Evolutionary conservation across 2,888 invertebrate species (phyloP), one percentile per base, ranked within the genome.

Genomic region (Caenorhabditis doughertyi): DNA sequence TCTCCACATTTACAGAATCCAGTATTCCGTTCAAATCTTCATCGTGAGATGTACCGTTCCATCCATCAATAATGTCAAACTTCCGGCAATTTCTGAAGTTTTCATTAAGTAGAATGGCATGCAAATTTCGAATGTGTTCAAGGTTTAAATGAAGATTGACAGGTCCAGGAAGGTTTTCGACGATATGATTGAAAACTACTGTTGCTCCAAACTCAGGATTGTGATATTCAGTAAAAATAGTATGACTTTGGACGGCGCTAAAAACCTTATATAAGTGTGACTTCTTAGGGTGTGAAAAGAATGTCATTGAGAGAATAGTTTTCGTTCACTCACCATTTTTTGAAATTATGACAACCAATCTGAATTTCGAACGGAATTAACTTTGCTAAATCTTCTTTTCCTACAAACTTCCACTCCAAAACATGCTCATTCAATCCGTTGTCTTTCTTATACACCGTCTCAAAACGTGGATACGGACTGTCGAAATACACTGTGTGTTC

Each of bases 181-280:
- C 47, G 13, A 64, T 47, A 9, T 64, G n/a, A 11, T 64, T n/a
- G 21, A 64, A 64, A 3, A 47, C 11, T 18, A 64, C 47, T 11
- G 29, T 13, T 44, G 11, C 18, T 32, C 47, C 64, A 32, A 64
- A 47, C 13, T 64, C 64, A 9, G 32, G 8, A 9, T 64, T 47
- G 44, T 64, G 64, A 18, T 29, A 47, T 1, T 13, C 9, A 18
- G 47, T 18, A 3, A 21, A 32, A 21, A 49, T 32, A 1, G 13
- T 49, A 3, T n/a, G 1, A 8, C 9, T 21, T 3, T 9, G 0
- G 16, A 23, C 32, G 32, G 9, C 9, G 21, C 64, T 58, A 39
- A 35, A 58, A 58, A n/a, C n/a, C n/a, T n/a, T n/a, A n/a, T n/a
- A n/a, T n/a, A n/a, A n/a, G n/a, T n/a, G n/a, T n/a, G n/a, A n/a